A percentile compares a stretch with the other conserved stretches of the same genome.
Evolutionary conservation across 2,797 vertebrate genomes (phyloP).

Genomic region (Esox lucius): DNA sequence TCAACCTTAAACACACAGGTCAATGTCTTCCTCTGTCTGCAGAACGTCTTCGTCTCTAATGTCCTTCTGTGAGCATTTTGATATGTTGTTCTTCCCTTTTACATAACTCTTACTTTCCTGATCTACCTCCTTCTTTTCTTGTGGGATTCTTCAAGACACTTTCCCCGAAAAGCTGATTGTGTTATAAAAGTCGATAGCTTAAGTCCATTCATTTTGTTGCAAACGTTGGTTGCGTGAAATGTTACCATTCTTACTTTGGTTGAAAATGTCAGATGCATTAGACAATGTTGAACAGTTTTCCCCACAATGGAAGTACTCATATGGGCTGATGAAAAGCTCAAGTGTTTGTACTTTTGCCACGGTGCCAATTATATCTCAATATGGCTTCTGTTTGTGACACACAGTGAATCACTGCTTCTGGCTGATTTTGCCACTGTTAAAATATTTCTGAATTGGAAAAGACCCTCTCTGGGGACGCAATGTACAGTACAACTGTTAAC

Average conservation of each 20-base stretch:
- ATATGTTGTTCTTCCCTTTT: slow-evolving; percentile 33
- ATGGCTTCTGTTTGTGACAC: slow-evolving; percentile 57
- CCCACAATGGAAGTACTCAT: background rate
- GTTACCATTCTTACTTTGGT: background rate
- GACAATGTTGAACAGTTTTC: background rate
- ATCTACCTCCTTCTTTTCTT: slow-evolving; percentile 2
- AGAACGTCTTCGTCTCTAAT: slow-evolving; percentile 20
- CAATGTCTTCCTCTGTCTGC: slow-evolving; percentile 26
- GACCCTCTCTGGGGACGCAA: slow-evolving; percentile 57
- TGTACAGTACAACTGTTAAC: slow-evolving; percentile 7
- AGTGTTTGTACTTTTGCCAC: background rate
- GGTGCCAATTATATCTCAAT: slow-evolving; percentile 22
- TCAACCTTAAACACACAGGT: slow-evolving; percentile 33
- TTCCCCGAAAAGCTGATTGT: slow-evolving; percentile 15
- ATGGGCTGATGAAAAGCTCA: background rate
- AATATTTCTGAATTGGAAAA: slow-evolving; percentile 77
- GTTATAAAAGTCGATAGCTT: too few species aligned
- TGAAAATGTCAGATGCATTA: background rate
- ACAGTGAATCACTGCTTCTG: slow-evolving; percentile 73
- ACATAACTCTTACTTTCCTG: slow-evolving; percentile 36
- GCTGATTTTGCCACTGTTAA: slow-evolving; percentile 76
- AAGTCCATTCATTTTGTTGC: background rate
- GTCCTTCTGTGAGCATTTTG: slow-evolving; percentile 14
- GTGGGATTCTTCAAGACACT: slow-evolving; percentile 18
- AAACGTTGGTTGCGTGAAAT: background rate